Evolutionary conservation across 2,888 invertebrate genomes (phyloP), one percentile per base, ranked within the genome.

Genomic region (Metallyticus violacea): DNA sequence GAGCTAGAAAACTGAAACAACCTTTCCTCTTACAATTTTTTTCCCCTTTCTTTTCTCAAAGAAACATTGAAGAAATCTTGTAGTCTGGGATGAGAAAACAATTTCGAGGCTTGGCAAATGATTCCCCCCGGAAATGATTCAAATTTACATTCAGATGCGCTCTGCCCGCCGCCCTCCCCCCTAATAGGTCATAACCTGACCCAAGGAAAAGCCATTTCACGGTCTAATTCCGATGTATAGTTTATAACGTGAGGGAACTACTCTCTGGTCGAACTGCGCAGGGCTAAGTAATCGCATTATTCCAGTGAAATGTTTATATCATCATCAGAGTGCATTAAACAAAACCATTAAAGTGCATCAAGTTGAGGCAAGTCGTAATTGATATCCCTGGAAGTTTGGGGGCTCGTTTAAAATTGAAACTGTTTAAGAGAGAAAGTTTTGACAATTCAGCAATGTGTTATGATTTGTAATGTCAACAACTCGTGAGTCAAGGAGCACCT

Each of bases 291-390:
- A 62, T 62, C 40, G 40, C 40, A 62, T 62, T 62, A 62, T 62
- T 62, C 40, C 40, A 62, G 40, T 22, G 40, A 62, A 62, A 62
- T 62, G 40, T 62, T 22, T 62, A 22, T 62, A 62, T 62, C 40
- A 62, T 62, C 40, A 62, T 9, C 40, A 15, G 40, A 62, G 40
- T 81, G 81, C 81, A 81, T 29, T 81, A 81, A 81, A 30, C 81
- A 29, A 81, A 81, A 81, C 81, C 81, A 81, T 81, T 81, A 81
- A n/a, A 29, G 81, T 81, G 30, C 81, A 81, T 81, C 29, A 81
- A 30, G 81, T 30, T 22, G n/a, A 30, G 81, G 29, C 81, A 81
- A 81, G 81, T 81, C 30, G 81, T 81, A 81, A 62, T 62, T 62
- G 40, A 62, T 62, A 62, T 22, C 15, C 40, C 40, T 22, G 40